Evolutionary conservation across 2,797 vertebrate species (phyloP).

Genomic region (Fistularia commersonii): DNA sequence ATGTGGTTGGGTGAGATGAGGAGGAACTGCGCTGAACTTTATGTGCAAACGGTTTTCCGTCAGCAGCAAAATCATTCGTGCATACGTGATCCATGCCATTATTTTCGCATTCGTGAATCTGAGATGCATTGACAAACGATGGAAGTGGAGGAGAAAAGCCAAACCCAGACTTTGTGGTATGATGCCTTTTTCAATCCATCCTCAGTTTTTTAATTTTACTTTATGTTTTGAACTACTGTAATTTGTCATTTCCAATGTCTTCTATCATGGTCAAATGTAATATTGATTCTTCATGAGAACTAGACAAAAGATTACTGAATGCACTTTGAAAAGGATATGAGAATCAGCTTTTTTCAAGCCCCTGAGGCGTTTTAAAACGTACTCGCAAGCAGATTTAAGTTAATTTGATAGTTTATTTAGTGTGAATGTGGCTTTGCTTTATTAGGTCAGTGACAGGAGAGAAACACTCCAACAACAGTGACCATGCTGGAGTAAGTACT

Average conservation of each 20-base stretch:
- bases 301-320: no score
- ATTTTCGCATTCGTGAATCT: not conserved
- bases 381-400: no score
- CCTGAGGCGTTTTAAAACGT: not conserved
- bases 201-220: no score
- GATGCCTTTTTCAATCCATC: not conserved
- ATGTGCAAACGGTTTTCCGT: constrained; percentile 7
- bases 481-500: constrained; percentile 72
- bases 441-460: constrained; percentile 61
- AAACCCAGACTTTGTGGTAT: constrained; percentile 74
- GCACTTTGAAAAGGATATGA: no score
- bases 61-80: not conserved
- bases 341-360: not conserved
- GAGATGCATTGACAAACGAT: constrained; percentile 70
- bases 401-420: not conserved
- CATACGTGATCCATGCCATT: not conserved
- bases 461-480: constrained; percentile 43
- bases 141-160: constrained; percentile 70
- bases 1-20: constrained; percentile 70
- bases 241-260: not conserved
- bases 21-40: constrained; percentile 42
- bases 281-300: no score
- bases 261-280: no score
- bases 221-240: not conserved
- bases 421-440: not conserved